These are phyloP conservation scores for Gymnopithys bicolor DNA, from an alignment of 2,797 vertebrate genomes.

Conservation along the genomic window DNA sequence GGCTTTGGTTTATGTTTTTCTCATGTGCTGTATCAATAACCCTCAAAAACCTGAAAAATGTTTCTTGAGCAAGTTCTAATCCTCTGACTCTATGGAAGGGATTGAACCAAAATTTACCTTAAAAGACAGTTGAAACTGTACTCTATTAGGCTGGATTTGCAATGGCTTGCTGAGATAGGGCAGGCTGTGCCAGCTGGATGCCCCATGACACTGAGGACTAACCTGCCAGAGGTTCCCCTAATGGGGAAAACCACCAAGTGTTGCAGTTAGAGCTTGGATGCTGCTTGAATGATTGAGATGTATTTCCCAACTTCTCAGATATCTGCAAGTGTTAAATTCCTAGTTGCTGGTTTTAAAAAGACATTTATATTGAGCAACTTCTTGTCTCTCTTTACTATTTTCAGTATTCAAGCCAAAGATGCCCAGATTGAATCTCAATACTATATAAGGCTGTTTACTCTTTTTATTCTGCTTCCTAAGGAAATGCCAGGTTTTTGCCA, in stretches of 20 bases:
- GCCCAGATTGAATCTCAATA: background rate
- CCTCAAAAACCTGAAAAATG: background rate
- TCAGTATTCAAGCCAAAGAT: background rate
- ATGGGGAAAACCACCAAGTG: background rate
- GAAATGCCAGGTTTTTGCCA: slow-evolving; percentile 2
- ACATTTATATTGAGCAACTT: slow-evolving; percentile 5
- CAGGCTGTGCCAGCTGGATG: background rate
- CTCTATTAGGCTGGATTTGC: background rate
- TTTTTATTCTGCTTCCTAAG: slow-evolving; percentile 18
- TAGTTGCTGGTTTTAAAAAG: slow-evolving; percentile 10
- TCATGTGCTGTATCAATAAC: background rate
- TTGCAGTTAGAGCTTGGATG: background rate
- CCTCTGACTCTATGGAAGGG: background rate
- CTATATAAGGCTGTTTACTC: slow-evolving; percentile 16
- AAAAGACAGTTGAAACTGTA: background rate
- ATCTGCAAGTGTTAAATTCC: background rate
- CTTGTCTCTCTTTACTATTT: slow-evolving; percentile 36
- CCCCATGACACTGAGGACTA: background rate
- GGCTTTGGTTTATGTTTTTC: background rate
- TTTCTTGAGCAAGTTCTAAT: background rate
- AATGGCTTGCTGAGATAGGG: background rate
- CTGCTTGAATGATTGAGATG: background rate
- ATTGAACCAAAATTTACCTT: background rate
- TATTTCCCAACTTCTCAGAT: slow-evolving; percentile 2
- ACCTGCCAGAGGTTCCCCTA: background rate